These are phyloP conservation scores for Melinopterus prodromus DNA, from an alignment of 2,888 invertebrate genomes.

Conservation along the genomic window DNA sequence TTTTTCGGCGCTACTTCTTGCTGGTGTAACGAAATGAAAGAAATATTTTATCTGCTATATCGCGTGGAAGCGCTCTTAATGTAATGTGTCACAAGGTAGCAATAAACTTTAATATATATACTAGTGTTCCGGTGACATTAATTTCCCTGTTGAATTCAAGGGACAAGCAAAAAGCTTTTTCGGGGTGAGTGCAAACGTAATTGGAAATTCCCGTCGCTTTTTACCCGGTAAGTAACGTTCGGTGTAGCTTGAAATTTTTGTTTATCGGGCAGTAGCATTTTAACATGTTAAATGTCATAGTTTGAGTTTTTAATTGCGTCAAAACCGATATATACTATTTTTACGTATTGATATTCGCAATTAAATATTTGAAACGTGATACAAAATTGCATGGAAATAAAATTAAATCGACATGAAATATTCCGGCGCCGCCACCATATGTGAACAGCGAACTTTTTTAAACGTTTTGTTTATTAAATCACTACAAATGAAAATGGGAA, in stretches of 20 bases:
- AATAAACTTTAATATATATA: slow-evolving; percentile 20
- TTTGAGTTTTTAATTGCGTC: not conserved
- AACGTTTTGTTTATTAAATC: too few relatives aligned
- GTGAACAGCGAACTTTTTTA: too few relatives aligned
- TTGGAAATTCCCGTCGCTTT: not conserved
- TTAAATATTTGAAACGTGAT: not conserved
- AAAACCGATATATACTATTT: not conserved
- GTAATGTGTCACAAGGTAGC: slow-evolving; percentile 22
- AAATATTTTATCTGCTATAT: not conserved
- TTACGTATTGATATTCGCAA: not conserved
- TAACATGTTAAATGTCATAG: not conserved
- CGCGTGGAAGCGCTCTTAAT: not conserved
- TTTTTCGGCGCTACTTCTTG: not conserved
- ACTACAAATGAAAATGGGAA: too few relatives aligned
- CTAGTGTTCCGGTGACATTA: slow-evolving; percentile 20
- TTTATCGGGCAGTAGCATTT: not conserved
- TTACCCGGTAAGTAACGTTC: not conserved
- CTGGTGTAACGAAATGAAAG: slow-evolving; percentile 10
- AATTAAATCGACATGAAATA: too few relatives aligned
- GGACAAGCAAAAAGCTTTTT: slow-evolving; percentile 9
- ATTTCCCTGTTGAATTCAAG: slow-evolving; percentile 22
- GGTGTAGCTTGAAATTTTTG: not conserved
- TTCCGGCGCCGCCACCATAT: too few relatives aligned
- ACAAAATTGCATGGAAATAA: too few relatives aligned
- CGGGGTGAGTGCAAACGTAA: not conserved